phyloP scores from a whole-genome alignment of 2,797 vertebrate species.

The Anguilla pacifica region DNA sequence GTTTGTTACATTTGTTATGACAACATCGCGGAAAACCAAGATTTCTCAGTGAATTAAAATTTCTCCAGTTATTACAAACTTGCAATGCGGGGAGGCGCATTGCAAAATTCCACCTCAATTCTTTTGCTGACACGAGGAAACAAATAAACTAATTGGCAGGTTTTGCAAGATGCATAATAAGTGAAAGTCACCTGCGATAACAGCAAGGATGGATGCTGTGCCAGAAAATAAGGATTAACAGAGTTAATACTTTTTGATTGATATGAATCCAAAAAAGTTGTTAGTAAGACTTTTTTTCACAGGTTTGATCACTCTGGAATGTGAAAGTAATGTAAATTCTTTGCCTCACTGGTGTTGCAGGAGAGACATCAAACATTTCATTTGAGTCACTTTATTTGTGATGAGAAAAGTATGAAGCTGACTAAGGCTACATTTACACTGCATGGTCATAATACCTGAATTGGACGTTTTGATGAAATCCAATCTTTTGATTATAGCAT shows the following conservation, averaged over 20 bases:
- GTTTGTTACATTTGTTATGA: not conserved
- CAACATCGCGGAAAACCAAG: not conserved
- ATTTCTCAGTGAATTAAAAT: not conserved
- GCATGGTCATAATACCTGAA: no score
- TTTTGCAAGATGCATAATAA: not conserved
- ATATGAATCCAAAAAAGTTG: not conserved
- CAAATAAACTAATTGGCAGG: not conserved
- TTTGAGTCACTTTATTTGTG: not conserved
- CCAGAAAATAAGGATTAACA: not conserved
- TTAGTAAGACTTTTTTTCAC: not conserved
- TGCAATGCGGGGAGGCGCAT: not conserved
- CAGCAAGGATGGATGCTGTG: not conserved
- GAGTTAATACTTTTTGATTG: not conserved
- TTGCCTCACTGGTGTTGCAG: not conserved
- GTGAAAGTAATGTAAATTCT: not conserved
- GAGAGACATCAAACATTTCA: not conserved
- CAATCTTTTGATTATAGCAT: no score
- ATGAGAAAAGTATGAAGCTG: not conserved
- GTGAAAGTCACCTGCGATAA: not conserved
- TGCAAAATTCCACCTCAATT: not conserved
- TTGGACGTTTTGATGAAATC: no score
- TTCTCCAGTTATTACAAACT: not conserved
- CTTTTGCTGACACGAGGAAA: not conserved
- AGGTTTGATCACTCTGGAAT: not conserved
- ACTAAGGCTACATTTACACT: no score